Conservation (phyloP, 2,888 invertebrate genomes). For the Acanthosepion lycidas region DNA sequence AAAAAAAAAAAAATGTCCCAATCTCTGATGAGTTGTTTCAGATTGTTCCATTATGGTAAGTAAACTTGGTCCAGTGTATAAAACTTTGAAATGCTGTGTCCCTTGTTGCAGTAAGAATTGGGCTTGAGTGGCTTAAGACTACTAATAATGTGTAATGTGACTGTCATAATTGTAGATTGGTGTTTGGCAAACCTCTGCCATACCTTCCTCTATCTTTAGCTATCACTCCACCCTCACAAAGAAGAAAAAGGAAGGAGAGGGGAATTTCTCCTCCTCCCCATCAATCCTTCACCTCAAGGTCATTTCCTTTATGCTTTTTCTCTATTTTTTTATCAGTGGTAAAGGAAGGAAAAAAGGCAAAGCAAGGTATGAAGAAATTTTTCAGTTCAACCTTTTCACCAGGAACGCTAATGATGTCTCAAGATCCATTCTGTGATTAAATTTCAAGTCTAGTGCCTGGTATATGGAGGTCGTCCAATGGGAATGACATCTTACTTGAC, state of each 20-base stretch:
- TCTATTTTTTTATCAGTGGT: conserved; percentile 38
- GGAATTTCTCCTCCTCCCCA: background rate
- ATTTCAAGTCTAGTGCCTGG: no score
- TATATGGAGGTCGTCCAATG: no score
- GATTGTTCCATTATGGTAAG: background rate
- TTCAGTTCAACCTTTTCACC: background rate
- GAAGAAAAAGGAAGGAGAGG: background rate
- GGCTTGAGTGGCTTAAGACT: background rate
- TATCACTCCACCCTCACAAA: background rate
- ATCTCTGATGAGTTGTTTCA: no score
- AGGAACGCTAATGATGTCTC: background rate
- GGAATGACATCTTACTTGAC: no score
- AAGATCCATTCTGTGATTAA: no score
- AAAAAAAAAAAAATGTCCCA: no score
- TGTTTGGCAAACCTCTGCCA: background rate
- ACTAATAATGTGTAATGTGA: background rate
- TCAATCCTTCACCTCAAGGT: background rate
- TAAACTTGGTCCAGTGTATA: background rate
- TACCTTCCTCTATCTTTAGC: background rate
- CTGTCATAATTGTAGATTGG: background rate
- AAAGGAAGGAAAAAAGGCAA: conserved; percentile 38
- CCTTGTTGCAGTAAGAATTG: background rate
- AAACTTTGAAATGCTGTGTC: background rate
- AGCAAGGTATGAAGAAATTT: conserved; percentile 41
- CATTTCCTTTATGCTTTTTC: background rate